These are phyloP conservation scores for Typhlomys cinereus DNA, from an alignment of 2,113 vertebrate genomes.

Conservation along the genomic window DNA sequence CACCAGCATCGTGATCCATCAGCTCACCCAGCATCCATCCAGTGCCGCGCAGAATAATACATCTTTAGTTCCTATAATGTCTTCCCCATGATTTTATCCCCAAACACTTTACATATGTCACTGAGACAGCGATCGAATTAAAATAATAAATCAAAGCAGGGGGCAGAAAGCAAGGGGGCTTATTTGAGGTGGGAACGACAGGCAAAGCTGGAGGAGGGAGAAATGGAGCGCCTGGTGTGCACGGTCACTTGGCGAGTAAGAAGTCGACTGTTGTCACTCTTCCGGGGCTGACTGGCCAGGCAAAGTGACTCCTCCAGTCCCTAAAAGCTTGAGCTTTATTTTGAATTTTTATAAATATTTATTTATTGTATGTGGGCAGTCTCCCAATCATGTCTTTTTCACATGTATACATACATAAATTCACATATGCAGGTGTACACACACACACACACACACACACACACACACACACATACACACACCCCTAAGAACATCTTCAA, in stretches of 20 bases:
- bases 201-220: constrained; percentile 13
- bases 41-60: neutral
- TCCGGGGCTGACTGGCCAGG: neutral
- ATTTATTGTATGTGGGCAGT: neutral
- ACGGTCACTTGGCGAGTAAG: neutral
- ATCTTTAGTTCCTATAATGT: constrained; percentile 68
- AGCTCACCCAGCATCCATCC: neutral
- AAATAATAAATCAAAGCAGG: constrained; percentile 77
- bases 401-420: no score
- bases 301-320: no score
- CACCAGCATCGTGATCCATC: neutral
- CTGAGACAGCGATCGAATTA: constrained; percentile 77
- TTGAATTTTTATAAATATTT: neutral
- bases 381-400: neutral
- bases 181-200: constrained; percentile 48
- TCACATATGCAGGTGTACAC: no score
- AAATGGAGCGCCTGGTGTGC: constrained; percentile 27
- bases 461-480: no score
- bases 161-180: constrained; percentile 41
- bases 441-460: no score
- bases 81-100: constrained; percentile 69
- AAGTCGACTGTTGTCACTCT: constrained; percentile 40
- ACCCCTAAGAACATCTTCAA: neutral
- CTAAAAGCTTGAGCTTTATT: neutral
- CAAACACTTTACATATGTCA: constrained; percentile 77